Percentiles rank a stretch among this genome's conserved stretches.
Evolutionary conservation across 2,113 vertebrate species (phyloP).

Genomic region (Pan paniscus): DNA sequence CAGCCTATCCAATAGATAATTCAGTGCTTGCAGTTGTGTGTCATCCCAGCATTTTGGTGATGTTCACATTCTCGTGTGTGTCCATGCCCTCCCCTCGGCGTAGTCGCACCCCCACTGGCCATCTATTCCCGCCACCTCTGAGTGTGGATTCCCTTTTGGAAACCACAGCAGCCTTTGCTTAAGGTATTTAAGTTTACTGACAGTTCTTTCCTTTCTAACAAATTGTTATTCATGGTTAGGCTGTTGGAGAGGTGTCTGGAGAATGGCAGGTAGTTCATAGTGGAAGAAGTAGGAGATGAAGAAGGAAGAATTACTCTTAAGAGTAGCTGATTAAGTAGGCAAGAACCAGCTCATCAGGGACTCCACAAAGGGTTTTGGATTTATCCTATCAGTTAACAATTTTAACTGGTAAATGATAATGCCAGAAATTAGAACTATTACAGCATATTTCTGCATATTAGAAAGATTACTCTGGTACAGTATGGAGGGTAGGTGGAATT

Average conservation of each 20-base stretch:
- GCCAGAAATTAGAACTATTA: not conserved
- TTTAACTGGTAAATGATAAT: slow-evolving; percentile 1
- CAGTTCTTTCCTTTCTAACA: not conserved
- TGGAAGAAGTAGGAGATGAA: not conserved
- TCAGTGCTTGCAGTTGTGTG: not conserved
- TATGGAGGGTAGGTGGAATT: not conserved
- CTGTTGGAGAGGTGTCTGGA: not conserved
- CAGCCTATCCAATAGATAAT: not conserved
- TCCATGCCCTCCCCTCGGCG: accelerated
- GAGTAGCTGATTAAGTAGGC: not conserved
- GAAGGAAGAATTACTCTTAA: not conserved
- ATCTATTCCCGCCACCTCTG: not conserved
- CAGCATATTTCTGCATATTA: not conserved
- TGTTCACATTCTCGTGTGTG: not conserved
- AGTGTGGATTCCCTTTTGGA: not conserved
- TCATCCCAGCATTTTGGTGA: not conserved
- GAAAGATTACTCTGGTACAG: not conserved
- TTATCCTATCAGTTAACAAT: not conserved
- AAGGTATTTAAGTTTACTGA: not conserved
- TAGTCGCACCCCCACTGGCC: not conserved
- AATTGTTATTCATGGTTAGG: not conserved
- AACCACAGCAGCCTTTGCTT: not conserved
- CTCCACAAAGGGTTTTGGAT: not conserved
- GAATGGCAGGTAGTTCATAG: not conserved
- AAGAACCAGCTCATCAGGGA: not conserved